A percentile compares a stretch with the other conserved stretches of the same genome.
Evolutionary conservation across 2,113 vertebrate genomes (phyloP).

Genomic region (Chlamydotis undulata): DNA sequence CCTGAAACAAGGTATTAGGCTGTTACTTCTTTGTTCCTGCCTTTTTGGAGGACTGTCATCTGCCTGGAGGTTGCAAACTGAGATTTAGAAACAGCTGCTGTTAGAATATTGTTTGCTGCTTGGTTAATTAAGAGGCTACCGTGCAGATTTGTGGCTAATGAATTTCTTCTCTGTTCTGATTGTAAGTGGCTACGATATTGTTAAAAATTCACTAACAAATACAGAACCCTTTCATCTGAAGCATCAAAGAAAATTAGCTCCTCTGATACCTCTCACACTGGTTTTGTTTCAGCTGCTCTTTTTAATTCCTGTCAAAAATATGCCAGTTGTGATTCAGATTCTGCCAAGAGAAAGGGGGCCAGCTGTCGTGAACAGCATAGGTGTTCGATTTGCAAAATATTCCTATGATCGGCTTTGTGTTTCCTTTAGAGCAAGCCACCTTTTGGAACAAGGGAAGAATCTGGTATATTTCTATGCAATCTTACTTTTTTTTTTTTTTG

Average conservation of each 20-base stretch:
- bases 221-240: neutral
- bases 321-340: neutral
- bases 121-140: neutral
- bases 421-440: neutral
- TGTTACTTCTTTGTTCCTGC: neutral
- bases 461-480: neutral
- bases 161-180: neutral
- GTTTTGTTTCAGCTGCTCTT: neutral
- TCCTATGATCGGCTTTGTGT: neutral
- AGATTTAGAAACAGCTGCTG: neutral
- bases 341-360: neutral
- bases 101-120: neutral
- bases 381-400: neutral
- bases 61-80: neutral
- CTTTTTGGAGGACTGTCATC: neutral
- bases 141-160: neutral
- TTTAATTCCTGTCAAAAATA: neutral
- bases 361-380: neutral
- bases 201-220: neutral
- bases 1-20: neutral
- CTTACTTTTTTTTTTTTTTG: neutral
- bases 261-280: neutral
- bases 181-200: neutral
- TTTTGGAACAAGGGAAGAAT: neutral
- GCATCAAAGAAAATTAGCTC: constrained; percentile 12